Percentiles rank a stretch among this genome's conserved stretches.
These are phyloP conservation scores for Pteromalus puparum DNA, from an alignment of 1,140 invertebrate genomes.

Conservation along the genomic window DNA sequence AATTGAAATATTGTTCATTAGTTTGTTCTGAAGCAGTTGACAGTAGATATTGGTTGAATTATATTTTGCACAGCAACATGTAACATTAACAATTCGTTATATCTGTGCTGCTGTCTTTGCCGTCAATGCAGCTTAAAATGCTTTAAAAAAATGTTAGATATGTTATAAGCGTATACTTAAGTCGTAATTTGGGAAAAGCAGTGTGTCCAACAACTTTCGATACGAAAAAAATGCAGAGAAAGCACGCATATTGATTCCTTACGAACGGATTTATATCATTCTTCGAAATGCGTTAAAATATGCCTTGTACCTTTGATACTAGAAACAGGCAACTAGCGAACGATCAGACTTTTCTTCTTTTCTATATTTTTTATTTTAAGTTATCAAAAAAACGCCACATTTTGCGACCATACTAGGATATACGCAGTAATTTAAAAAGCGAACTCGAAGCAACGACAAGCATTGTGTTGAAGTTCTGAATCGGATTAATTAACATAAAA, in stretches of 20 bases:
- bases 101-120: conserved; percentile 16
- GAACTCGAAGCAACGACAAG: conserved; percentile 51
- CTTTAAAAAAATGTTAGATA: conserved; percentile 26
- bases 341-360: neutral
- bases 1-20: neutral
- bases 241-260: neutral
- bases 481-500: neutral
- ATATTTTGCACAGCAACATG: neutral
- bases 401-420: conserved; percentile 7
- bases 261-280: neutral
- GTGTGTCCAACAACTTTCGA: conserved; percentile 37
- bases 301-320: neutral
- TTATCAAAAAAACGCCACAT: neutral
- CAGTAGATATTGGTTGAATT: neutral
- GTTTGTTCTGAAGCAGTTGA: neutral
- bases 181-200: neutral
- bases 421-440: conserved; percentile 21
- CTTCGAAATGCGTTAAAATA: conserved; percentile 5
- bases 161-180: conserved; percentile 21
- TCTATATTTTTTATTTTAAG: conserved; percentile 1
- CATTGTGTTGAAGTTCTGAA: conserved; percentile 19
- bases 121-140: conserved; percentile 28
- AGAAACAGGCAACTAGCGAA: neutral
- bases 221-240: neutral
- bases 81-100: conserved; percentile 8